phyloP scores from a whole-genome alignment of 1,140 invertebrate genomes.

The Drosophila micromelanica region DNA sequence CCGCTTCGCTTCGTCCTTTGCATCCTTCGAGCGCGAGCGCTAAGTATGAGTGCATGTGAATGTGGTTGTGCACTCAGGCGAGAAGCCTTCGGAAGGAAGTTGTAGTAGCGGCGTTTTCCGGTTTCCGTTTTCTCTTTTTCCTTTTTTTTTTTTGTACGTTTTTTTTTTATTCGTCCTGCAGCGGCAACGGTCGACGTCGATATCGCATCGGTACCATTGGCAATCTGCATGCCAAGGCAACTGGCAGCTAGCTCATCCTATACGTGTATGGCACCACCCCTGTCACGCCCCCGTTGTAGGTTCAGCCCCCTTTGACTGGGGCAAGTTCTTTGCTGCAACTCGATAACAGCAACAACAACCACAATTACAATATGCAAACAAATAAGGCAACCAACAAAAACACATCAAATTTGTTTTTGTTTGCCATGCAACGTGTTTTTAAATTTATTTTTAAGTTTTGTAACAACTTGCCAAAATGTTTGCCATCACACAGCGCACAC shows the following conservation, averaged over 20 bases:
- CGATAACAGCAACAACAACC: conserved; percentile 30
- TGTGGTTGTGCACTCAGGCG: conserved; percentile 28
- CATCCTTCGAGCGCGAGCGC: conserved; percentile 16
- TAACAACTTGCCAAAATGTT: conserved; percentile 43
- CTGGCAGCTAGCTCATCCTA: not conserved
- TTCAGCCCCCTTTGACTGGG: not conserved
- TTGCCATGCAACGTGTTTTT: conserved; percentile 44
- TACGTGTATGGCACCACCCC: not conserved
- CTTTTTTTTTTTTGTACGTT: not conserved
- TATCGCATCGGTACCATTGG: conserved; percentile 12
- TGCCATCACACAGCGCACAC: conserved; percentile 13
- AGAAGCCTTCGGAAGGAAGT: conserved; percentile 48
- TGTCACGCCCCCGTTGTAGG: too few relatives aligned
- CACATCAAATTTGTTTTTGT: conserved; percentile 43
- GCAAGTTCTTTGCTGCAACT: conserved; percentile 23
- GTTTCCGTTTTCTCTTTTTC: conserved; percentile 41
- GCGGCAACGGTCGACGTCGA: conserved; percentile 10
- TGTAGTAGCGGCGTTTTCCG: conserved; percentile 62
- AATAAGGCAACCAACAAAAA: conserved; percentile 30
- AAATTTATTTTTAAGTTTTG: conserved; percentile 62
- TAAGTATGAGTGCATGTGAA: conserved; percentile 6
- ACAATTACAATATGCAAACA: conserved; percentile 10
- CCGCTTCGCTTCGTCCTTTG: not conserved
- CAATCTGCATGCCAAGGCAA: conserved; percentile 58
- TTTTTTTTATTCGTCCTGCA: conserved; percentile 16